phyloP scores from a whole-genome alignment of 2,797 vertebrate species.

The Melanotaenia boesemani region DNA sequence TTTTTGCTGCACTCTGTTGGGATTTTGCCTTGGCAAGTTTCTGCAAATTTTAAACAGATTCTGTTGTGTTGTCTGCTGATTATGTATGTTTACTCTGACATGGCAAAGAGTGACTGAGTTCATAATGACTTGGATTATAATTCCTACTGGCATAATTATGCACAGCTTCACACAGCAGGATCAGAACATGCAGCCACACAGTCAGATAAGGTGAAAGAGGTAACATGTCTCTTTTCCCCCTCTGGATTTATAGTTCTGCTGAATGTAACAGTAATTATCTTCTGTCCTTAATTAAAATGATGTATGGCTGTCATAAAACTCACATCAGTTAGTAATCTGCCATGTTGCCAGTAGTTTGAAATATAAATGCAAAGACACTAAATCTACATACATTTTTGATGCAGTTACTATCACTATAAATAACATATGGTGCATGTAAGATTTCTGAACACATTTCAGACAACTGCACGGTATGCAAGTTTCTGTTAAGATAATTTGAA shows the following conservation, averaged over 20 bases:
- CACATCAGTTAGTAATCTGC: constrained; percentile 38
- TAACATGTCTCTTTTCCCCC: background rate
- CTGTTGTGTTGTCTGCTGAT: constrained; percentile 51
- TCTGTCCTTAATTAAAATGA: constrained; percentile 45
- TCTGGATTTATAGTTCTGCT: constrained; percentile 44
- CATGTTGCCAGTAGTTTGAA: constrained; percentile 34
- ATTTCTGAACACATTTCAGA: background rate
- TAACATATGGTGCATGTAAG: background rate
- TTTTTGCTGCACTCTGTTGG: constrained; percentile 59
- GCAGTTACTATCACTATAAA: constrained; percentile 1
- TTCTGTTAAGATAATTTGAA: too few relatives aligned
- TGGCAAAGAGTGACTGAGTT: constrained; percentile 28
- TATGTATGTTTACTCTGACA: constrained; percentile 61
- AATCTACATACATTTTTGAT: background rate
- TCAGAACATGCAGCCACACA: constrained; percentile 9
- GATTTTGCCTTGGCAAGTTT: constrained; percentile 56
- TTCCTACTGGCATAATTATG: constrained; percentile 53
- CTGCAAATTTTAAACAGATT: constrained; percentile 44
- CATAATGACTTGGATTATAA: constrained; percentile 50
- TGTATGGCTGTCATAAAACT: constrained; percentile 4
- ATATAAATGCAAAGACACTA: constrained; percentile 12
- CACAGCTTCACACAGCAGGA: constrained; percentile 37
- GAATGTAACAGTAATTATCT: constrained; percentile 51
- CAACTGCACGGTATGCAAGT: too few relatives aligned
- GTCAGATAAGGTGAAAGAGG: constrained; percentile 14